Base-by-base conservation (phyloP, 2,113 vertebrate genomes). In the Ibidorhyncha struthersii region DNA sequence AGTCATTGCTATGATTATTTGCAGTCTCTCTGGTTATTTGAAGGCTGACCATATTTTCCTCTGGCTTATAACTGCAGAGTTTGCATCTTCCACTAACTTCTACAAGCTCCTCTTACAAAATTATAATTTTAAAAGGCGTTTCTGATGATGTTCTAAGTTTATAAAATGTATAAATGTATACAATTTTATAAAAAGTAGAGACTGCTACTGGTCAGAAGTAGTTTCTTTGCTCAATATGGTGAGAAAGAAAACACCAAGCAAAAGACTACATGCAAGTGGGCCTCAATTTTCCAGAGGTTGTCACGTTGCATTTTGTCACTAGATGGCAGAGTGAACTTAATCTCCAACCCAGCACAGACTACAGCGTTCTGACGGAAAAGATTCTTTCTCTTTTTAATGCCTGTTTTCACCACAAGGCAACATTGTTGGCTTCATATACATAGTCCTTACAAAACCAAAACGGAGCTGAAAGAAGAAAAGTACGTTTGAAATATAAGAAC, bases 301-400 rank as follows among this genome's bases (percentile, higher is more conserved):
- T 92, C 38, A 25, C 25, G 4, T 38, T 11, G 2, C 66, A 2
- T 50, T 47, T 50, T 29, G 61, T 82, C 93, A 82, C 92, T 86
- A 94, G 93, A 41, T 89, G 95, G 96, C 95, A 95, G 65, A 73
- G 27, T 50, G 90, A 77, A n/a, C 69, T 86, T 8, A 1, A 23
- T 6, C 47, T 27, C 38, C 40, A 65, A 17, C 29, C 9, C 55
- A 59, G 43, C 27, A 18, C 63, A 16, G 69, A 53, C n/a, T 27
- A 1, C 27, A 47, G 25, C 10, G 3, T 81, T 36, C 20, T 26
- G 58, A 40, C n/a, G 34, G 40, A n/a, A 52, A 52, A 65, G 10
- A 43, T 34, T 36, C 7, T 7, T 71, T 20, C 10, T 83, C 45
- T 72, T 65, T 59, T 19, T n/a, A 13, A 4, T 63, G 56, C 19